Conservation (phyloP, 1,140 invertebrate genomes). For the Pogonomyrmex barbatus region DNA sequence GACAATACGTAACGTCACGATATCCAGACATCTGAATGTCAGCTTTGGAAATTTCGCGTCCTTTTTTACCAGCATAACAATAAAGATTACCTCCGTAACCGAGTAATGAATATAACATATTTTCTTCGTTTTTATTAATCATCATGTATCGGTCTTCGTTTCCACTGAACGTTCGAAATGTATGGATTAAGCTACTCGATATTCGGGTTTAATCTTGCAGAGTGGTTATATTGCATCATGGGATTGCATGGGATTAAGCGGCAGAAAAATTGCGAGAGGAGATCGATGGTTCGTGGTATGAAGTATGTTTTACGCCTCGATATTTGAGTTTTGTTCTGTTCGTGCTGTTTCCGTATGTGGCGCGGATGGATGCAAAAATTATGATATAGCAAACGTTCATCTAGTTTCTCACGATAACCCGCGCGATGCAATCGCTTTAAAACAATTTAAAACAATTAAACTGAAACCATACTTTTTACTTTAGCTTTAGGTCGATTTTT, state of each 20-base stretch:
- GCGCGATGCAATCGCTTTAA: background rate
- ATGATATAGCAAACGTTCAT: constrained; percentile 32
- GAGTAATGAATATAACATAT: background rate
- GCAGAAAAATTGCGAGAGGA: constrained; percentile 34
- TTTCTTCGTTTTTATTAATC: background rate
- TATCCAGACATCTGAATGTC: background rate
- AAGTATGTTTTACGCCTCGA: constrained; percentile 49
- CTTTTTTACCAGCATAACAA: background rate
- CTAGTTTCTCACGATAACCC: constrained; percentile 14
- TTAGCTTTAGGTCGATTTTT: background rate
- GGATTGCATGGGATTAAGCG: constrained; percentile 49
- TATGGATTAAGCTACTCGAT: constrained; percentile 45
- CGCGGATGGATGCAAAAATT: constrained; percentile 25
- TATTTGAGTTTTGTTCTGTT: constrained; percentile 15
- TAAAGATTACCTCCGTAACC: background rate
- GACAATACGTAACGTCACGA: constrained; percentile 4
- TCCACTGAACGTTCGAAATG: constrained; percentile 15
- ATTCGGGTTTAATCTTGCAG: constrained; percentile 59
- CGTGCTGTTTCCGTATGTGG: constrained; percentile 25
- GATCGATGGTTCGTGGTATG: constrained; percentile 27
- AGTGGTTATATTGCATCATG: constrained; percentile 57
- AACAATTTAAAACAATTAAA: background rate
- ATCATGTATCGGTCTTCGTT: constrained; percentile 13
- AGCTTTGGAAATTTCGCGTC: background rate
- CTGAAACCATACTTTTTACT: background rate